These are phyloP conservation scores for Ips nitidus DNA, from an alignment of 1,140 invertebrate species.

Conservation along the genomic window DNA sequence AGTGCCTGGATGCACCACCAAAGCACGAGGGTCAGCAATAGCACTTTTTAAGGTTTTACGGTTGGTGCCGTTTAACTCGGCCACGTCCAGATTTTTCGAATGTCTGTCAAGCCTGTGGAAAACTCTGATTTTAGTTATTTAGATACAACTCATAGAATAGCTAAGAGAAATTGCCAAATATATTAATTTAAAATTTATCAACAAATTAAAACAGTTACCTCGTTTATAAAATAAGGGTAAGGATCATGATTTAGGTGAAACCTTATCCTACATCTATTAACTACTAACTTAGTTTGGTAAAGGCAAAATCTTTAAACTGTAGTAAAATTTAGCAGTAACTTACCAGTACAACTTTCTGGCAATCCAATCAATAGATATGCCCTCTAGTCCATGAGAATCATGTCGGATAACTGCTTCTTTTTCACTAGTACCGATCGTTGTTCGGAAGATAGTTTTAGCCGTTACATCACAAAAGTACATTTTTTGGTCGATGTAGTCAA, in stretches of 20 bases:
- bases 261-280: too few species aligned
- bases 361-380: slow-evolving; percentile 96
- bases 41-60: slow-evolving; percentile 83
- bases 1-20: slow-evolving; percentile 92
- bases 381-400: slow-evolving; percentile 92
- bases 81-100: slow-evolving; percentile 89
- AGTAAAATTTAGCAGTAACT: neutral
- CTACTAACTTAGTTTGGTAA: too few species aligned
- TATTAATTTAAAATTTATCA: slow-evolving; percentile 2
- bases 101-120: slow-evolving; percentile 94
- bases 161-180: too few species aligned
- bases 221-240: too few species aligned
- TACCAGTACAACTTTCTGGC: slow-evolving; percentile 93
- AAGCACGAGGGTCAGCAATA: slow-evolving; percentile 89
- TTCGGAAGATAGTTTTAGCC: slow-evolving; percentile 87
- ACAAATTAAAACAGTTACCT: neutral
- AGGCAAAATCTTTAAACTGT: neutral
- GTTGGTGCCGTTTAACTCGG: slow-evolving; percentile 90
- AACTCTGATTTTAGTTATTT: neutral
- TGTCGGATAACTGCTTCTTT: slow-evolving; percentile 88
- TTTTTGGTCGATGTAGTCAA: slow-evolving; percentile 80
- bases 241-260: too few species aligned
- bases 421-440: slow-evolving; percentile 57
- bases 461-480: slow-evolving; percentile 96
- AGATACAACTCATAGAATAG: too few species aligned